phyloP scores from a whole-genome alignment of 2,888 invertebrate species.

The Anthrax anthrax region DNA sequence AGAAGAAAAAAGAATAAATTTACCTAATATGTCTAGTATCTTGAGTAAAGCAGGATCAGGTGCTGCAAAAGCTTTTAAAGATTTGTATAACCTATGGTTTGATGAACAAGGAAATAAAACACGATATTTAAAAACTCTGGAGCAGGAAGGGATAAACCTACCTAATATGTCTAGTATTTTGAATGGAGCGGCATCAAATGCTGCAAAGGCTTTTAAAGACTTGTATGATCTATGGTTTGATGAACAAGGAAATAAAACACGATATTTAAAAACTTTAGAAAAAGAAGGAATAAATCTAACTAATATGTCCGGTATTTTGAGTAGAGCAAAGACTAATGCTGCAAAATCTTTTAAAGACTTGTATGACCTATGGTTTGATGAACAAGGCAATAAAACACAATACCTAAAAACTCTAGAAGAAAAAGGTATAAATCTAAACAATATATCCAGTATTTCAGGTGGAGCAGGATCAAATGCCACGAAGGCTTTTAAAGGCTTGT shows the following conservation, averaged over 20 bases:
- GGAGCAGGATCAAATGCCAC: conserved; percentile 8
- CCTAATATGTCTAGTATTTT: conserved; percentile 3
- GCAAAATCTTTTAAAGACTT: conserved; percentile 17
- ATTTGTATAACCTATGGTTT: conserved; percentile 13
- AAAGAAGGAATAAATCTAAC: not conserved
- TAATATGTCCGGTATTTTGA: conserved; percentile 10
- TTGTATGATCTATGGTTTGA: conserved; percentile 15
- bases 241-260: conserved; percentile 5
- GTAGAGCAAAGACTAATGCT: conserved; percentile 10
- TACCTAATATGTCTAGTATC: conserved; percentile 14
- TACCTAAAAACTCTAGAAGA: conserved; percentile 2
- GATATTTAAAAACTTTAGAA: conserved; percentile 2
- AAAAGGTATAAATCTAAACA: not conserved
- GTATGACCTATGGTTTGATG: conserved; percentile 20
- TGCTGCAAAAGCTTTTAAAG: conserved; percentile 14
- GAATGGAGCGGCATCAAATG: conserved; percentile 2
- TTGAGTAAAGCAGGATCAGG: conserved; percentile 15
- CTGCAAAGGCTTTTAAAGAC: conserved; percentile 13
- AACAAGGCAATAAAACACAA: conserved; percentile 12
- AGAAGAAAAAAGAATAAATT: conserved; percentile 1
- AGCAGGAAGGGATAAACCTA: not conserved
- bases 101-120: conserved; percentile 11
- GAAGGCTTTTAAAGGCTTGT: conserved; percentile 2
- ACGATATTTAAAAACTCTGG: conserved; percentile 3
- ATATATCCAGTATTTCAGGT: conserved; percentile 2